These are phyloP conservation scores for Teinopalpus imperialis DNA, from an alignment of 2,888 invertebrate species.

Conservation along the genomic window DNA sequence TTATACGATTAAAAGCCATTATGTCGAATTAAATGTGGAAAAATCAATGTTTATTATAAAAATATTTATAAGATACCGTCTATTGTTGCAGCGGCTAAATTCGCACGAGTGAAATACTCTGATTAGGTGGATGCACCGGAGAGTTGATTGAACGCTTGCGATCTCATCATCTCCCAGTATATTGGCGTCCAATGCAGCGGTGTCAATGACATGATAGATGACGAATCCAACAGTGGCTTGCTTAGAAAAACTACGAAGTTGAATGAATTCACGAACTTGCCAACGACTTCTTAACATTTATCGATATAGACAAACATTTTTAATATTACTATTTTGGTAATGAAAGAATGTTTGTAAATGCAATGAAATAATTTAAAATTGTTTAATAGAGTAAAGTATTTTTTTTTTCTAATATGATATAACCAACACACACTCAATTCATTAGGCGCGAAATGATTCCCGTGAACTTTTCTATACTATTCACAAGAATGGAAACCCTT, in stretches of 20 bases:
- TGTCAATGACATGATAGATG: slow-evolving; percentile 77
- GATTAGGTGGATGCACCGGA: slow-evolving; percentile 69
- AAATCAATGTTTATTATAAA: too few relatives aligned
- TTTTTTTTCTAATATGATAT: too few relatives aligned
- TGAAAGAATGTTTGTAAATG: too few relatives aligned
- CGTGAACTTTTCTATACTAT: too few relatives aligned
- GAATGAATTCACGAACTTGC: slow-evolving; percentile 3
- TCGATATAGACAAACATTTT: not conserved
- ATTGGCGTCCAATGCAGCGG: slow-evolving; percentile 61
- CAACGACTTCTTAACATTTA: too few relatives aligned
- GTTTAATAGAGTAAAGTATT: too few relatives aligned
- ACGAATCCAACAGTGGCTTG: slow-evolving; percentile 50
- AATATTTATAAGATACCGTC: too few relatives aligned
- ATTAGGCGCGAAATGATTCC: too few relatives aligned
- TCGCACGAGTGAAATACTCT: slow-evolving; percentile 38
- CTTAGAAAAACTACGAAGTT: slow-evolving; percentile 18
- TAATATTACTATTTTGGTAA: not conserved
- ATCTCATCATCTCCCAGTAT: slow-evolving; percentile 71
- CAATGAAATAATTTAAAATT: too few relatives aligned
- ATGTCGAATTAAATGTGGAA: not conserved
- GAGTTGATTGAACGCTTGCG: slow-evolving; percentile 68
- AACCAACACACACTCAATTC: too few relatives aligned
- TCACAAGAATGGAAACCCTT: too few relatives aligned
- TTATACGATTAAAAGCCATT: not conserved
- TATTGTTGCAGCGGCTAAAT: slow-evolving; percentile 5